Percentiles rank a stretch among this genome's conserved stretches.
Evolutionary conservation across 2,113 vertebrate genomes (phyloP).

Genomic region (Ammodytes dubius): DNA sequence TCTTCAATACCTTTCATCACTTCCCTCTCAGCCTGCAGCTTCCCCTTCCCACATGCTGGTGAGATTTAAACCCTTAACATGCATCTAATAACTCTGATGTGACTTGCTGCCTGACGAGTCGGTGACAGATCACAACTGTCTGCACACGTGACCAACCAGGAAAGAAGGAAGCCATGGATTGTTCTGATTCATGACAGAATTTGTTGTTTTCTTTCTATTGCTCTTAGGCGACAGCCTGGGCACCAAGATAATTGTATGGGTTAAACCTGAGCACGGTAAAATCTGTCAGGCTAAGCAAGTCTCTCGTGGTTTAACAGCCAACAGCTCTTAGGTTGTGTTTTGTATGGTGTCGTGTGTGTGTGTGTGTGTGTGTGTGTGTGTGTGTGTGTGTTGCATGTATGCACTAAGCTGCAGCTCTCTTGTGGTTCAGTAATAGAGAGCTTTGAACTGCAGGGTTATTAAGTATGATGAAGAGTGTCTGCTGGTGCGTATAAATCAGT

Average conservation of each 20-base stretch:
- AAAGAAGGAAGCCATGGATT: slow-evolving; percentile 15
- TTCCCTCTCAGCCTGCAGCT: slow-evolving; percentile 35
- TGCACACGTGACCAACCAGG: slow-evolving; percentile 12
- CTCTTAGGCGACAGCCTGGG: slow-evolving; percentile 52
- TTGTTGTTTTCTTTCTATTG: background rate
- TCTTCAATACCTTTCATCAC: slow-evolving; percentile 10
- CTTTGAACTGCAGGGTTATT: slow-evolving; percentile 76
- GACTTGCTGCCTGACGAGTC: slow-evolving; percentile 58
- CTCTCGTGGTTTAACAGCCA: slow-evolving; percentile 74
- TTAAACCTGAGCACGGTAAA: slow-evolving; percentile 72
- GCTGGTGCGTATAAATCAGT: slow-evolving; percentile 65
- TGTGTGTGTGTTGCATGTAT: slow-evolving; percentile 43
- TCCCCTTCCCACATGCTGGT: slow-evolving; percentile 43
- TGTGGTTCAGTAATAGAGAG: slow-evolving; percentile 62
- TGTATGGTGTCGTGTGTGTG: too few relatives aligned
- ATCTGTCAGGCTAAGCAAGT: slow-evolving; percentile 72
- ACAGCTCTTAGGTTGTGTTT: slow-evolving; percentile 51
- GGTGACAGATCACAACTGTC: slow-evolving; percentile 31
- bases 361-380: slow-evolving; percentile 15
- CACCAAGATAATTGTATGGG: slow-evolving; percentile 69
- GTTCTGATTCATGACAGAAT: background rate
- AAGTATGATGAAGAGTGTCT: slow-evolving; percentile 71
- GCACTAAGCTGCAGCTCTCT: slow-evolving; percentile 64
- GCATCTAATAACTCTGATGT: slow-evolving; percentile 68
- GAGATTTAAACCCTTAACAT: slow-evolving; percentile 34